Evolutionary conservation across 2,113 vertebrate species (phyloP).

Genomic region (Istiophorus platypterus): DNA sequence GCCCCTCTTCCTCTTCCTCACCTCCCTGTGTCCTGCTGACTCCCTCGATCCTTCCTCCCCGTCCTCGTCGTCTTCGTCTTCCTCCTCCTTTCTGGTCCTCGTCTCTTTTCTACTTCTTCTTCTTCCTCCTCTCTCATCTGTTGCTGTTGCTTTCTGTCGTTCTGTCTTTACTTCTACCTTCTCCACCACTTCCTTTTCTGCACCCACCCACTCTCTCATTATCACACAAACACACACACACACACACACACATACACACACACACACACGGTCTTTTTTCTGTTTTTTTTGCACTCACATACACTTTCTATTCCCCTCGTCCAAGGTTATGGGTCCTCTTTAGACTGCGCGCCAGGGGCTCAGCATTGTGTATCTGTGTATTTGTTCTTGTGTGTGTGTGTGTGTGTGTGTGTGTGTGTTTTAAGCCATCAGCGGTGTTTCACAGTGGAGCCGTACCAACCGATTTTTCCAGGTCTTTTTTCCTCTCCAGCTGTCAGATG

Average conservation of each 20-base stretch:
- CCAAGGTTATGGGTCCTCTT: slow-evolving; percentile 71
- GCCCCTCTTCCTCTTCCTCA: slow-evolving; percentile 7
- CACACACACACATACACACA: slow-evolving; percentile 37
- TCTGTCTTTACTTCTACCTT: slow-evolving; percentile 70
- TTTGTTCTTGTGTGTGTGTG: neutral
- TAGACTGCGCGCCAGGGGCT: slow-evolving; percentile 64
- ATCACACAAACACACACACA: slow-evolving; percentile 57
- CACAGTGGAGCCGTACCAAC: slow-evolving; percentile 45
- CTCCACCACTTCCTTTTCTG: slow-evolving; percentile 72
- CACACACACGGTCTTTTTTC: no score
- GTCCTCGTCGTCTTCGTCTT: neutral
- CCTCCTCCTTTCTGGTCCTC: slow-evolving; percentile 8
- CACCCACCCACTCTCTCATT: slow-evolving; percentile 68
- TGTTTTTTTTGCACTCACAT: slow-evolving; percentile 22
- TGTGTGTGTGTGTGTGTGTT: slow-evolving; percentile 20
- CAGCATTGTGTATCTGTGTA: slow-evolving; percentile 19
- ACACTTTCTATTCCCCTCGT: slow-evolving; percentile 54
- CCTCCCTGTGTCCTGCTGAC: neutral
- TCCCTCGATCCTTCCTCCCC: neutral
- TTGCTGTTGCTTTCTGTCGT: slow-evolving; percentile 68
- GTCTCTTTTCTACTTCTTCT: slow-evolving; percentile 11
- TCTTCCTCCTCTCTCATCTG: slow-evolving; percentile 55
- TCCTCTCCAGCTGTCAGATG: slow-evolving; percentile 60
- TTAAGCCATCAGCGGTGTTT: slow-evolving; percentile 13
- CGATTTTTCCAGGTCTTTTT: slow-evolving; percentile 31